Evolutionary conservation across 2,113 vertebrate species (phyloP), one percentile per base, ranked within the genome.

Genomic region (Danionella cerebrum): DNA sequence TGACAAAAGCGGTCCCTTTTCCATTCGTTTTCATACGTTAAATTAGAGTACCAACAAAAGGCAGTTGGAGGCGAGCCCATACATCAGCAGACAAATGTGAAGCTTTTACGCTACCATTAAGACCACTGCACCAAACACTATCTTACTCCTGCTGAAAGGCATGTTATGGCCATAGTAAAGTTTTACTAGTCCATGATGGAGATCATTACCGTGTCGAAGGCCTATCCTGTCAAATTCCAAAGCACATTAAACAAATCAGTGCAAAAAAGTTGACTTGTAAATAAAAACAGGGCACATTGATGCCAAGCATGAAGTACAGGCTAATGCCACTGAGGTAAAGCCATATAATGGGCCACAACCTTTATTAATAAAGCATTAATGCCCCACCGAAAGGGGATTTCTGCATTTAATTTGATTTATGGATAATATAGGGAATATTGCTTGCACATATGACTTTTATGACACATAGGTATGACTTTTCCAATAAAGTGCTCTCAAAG

Each of bases 131-230:
- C 78, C 51, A 68, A 70, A 72, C 45, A 13, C 54, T 47, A 48
- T 18, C 68, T 68, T 74, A 65, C 73, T 68, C 67, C 21, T 14
- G 42, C 82, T 82, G 82, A 84, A 84, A 76, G 79, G 78, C 80
- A 82, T 78, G 73, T 85, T 83, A 85, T 80, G 72, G 74, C 68
- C 59, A 79, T 70, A 75, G 81, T 88, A 85, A 86, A 85, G 63
- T 82, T 84, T 86, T 83, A 85, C 81, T 82, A 76, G 80, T 83
- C 31, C 14, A 59, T 76, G 63, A 71, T 78, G 65, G 67, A 84
- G 77, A 84, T 82, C 80, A 82, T 84, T 84, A 82, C 69, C 44
- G 71, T 35, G 68, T 65, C 66, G 72, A 68, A 74, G 63, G 68
- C 66, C 72, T 69, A 64, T 53, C 72, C 70, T 85, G 72, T 78